phyloP scores from a whole-genome alignment of 92 coral and sea anemone genomes.

The Zoanthus sociatus region DNA sequence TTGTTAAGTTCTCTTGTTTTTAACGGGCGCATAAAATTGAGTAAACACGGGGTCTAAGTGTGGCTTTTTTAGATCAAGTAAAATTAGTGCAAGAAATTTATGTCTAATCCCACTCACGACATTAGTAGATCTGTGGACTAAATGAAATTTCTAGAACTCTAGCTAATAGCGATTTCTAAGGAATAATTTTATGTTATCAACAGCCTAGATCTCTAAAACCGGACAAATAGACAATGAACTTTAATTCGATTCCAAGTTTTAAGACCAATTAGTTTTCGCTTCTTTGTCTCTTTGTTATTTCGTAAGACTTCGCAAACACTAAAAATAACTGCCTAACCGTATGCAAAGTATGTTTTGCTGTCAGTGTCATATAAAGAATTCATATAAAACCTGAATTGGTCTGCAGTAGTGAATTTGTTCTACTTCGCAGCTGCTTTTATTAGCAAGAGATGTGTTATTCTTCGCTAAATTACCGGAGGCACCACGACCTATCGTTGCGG shows the following conservation, averaged over 20 bases:
- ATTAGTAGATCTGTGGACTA: neutral
- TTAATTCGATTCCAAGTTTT: neutral
- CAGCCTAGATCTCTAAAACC: neutral
- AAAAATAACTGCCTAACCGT: too few relatives aligned
- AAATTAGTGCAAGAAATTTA: too few relatives aligned
- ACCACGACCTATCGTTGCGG: neutral
- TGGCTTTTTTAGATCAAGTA: neutral
- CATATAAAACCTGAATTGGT: neutral
- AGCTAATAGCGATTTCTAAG: neutral
- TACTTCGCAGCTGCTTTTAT: slow-evolving; percentile 12
- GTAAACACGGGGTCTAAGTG: neutral
- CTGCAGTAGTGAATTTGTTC: neutral
- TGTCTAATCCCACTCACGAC: neutral
- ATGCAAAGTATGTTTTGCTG: neutral
- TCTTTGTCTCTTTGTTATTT: neutral
- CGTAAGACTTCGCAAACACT: neutral
- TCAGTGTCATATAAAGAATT: neutral
- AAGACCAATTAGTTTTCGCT: neutral
- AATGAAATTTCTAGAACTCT: neutral
- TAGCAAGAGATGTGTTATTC: neutral
- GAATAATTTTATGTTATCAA: neutral
- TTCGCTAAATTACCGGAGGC: slow-evolving; percentile 26
- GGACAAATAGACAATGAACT: slow-evolving; percentile 3
- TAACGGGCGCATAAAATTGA: neutral
- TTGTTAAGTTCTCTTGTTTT: neutral